These are phyloP conservation scores for Hippopotamyrus pictus DNA, from an alignment of 2,797 vertebrate species.

Conservation along the genomic window DNA sequence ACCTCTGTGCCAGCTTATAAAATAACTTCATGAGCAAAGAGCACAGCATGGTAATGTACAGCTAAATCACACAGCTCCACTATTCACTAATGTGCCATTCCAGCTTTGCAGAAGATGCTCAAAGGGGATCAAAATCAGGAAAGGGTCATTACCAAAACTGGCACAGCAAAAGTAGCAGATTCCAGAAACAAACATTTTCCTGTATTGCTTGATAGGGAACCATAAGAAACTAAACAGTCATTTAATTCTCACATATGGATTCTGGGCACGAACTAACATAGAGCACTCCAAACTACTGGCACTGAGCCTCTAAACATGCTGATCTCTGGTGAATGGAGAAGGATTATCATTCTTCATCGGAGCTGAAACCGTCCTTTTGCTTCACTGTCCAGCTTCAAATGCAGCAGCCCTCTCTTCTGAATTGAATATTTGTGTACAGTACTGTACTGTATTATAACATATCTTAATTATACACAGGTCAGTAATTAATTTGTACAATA, in stretches of 20 bases:
- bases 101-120: neutral
- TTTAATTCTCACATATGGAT: neutral
- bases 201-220: neutral
- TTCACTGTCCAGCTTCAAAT: conserved; percentile 22
- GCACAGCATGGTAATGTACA: neutral
- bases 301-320: neutral
- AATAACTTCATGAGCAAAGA: neutral
- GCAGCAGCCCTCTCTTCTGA: neutral
- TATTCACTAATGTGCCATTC: neutral
- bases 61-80: neutral
- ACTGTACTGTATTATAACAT: neutral
- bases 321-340: neutral
- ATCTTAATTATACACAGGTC: neutral
- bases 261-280: neutral
- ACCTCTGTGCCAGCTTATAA: neutral
- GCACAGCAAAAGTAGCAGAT: neutral
- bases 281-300: neutral
- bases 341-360: neutral
- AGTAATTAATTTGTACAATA: neutral
- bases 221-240: neutral
- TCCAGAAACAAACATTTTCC: neutral
- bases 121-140: neutral
- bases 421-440: neutral
- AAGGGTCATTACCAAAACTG: neutral
- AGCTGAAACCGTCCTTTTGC: neutral